Base-by-base conservation (phyloP, 2,113 vertebrate species). In the Cryptoleucopteryx plumbea region DNA sequence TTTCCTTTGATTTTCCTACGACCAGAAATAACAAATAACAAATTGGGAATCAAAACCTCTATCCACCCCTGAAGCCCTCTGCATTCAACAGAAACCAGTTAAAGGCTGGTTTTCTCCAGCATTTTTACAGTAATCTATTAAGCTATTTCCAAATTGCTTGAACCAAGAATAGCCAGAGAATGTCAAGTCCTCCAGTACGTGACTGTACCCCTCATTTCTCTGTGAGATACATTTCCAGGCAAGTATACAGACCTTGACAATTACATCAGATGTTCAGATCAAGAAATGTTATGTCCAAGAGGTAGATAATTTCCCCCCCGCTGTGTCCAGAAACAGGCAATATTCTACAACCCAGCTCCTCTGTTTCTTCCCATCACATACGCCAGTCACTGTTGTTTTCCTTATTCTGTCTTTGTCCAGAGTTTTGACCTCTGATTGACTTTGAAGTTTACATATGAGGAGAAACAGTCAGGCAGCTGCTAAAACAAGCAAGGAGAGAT, bases 391-490 rank as follows among this genome's bases (percentile, higher is more conserved):
- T 9, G 4, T 65, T 96, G 94, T 85, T 95, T 97, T 94, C 66
- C 0, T 96, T 89, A 61, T 61, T 79, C 88, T 73, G 81, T 74
- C 94, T 95, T 92, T 40, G 11, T 85, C 86, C 91, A 88, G 80
- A 86, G 90, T 86, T 95, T 96, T 97, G 97, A 97, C 96, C 97
- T 96, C 94, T 91, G 78, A 78, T 94, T 97, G 94, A 97, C 95
- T 97, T 96, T 95, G 93, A 97, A 95, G 96, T 97, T 97, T 97
- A 97, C 91, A 94, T 97, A 95, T 0, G 12, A 96, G 89, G 82
- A 95, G 94, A 94, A 97, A 92, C 90, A 96, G 94, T 71, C 88
- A 94, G 88, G 86, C 97, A 97, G 97, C 97, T 97, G 96, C 96
- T 97, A 97, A 97, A 97, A 97, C 97, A 97, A 97, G 93, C 5